Base-by-base conservation (phyloP, 2,797 vertebrate genomes). In the Threskiornis aethiopicus region DNA sequence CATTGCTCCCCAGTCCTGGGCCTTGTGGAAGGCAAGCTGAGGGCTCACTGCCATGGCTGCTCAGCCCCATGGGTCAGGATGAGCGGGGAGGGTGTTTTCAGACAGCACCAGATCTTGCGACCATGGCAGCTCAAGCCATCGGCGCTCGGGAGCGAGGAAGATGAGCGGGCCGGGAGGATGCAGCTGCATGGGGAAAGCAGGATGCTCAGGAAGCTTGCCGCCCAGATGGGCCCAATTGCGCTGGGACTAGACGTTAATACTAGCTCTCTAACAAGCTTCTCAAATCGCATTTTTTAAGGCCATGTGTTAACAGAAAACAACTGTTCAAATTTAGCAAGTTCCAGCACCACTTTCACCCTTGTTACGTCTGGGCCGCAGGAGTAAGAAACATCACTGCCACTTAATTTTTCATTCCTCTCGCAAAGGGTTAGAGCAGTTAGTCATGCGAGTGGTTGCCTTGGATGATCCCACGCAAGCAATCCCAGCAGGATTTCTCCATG, bases 221-320 rank as follows among this genome's bases (percentile, higher is more conserved):
- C 80, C 92, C 86, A 96, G 83, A 90, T 78, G 83, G 87, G 66
- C 66, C 86, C 61, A 54, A 11, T 65, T 71, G 90, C 4, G 1
- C 49, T 26, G 54, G 52, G 76, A 75, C 49, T 58, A 41, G 84
- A 96, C 44, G 84, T 72, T 92, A 92, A 92, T 79, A 86, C 52
- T 29, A 65, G 51, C 62, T 94, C 81, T 80, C 95, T 79, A 86
- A 89, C 72, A 91, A 82, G 90, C 92, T 93, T 96, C 87, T 84
- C 94, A 84, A 92, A 91, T 87, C 69, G 0, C 72, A 33, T 89
- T 92, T 93, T 72, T 95, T 89, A 90, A 94, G 87, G 84, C 92
- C 4, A 5, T 44, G 78, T 62, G 92, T 89, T 96, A 96, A 95
- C 84, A 96, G 87, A 94, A 95, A 96, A 94, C 84, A 97, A 96